Percentiles rank a stretch among this genome's conserved stretches.
Evolutionary conservation across 2,113 vertebrate genomes (phyloP).

Genomic region (Brachyhypopomus gauderio): DNA sequence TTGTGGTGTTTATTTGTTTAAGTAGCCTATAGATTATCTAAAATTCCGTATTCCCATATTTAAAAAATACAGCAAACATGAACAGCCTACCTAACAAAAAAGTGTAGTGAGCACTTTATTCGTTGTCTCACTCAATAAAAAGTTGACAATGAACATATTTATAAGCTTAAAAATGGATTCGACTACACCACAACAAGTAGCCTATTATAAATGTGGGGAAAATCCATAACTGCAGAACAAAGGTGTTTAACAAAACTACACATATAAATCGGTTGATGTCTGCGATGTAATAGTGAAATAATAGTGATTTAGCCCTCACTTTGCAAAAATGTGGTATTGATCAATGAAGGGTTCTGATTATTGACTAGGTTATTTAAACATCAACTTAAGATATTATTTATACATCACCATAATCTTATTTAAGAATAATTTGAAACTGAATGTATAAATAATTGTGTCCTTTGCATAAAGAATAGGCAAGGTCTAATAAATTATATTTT

Average conservation of each 20-base stretch:
- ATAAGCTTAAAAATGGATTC: background rate
- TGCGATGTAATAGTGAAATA: too few relatives aligned
- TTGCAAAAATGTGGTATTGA: background rate
- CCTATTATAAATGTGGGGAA: background rate
- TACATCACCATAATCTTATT: background rate
- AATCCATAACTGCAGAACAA: background rate
- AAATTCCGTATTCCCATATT: too few relatives aligned
- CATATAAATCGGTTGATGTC: background rate
- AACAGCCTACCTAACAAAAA: slow-evolving; percentile 10
- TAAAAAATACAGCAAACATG: background rate
- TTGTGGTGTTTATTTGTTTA: too few relatives aligned
- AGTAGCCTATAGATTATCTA: too few relatives aligned
- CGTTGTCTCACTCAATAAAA: background rate
- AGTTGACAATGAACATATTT: background rate
- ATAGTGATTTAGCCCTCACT: background rate
- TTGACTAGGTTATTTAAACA: background rate
- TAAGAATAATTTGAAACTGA: too few relatives aligned
- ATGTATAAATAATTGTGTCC: background rate
- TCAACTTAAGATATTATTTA: background rate
- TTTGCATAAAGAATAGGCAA: background rate
- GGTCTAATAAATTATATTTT: too few relatives aligned
- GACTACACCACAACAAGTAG: background rate
- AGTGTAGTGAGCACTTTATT: background rate
- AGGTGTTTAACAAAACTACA: background rate
- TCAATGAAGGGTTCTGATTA: background rate